Conservation (phyloP, 2,113 vertebrate genomes). For the Aegypius monachus region DNA sequence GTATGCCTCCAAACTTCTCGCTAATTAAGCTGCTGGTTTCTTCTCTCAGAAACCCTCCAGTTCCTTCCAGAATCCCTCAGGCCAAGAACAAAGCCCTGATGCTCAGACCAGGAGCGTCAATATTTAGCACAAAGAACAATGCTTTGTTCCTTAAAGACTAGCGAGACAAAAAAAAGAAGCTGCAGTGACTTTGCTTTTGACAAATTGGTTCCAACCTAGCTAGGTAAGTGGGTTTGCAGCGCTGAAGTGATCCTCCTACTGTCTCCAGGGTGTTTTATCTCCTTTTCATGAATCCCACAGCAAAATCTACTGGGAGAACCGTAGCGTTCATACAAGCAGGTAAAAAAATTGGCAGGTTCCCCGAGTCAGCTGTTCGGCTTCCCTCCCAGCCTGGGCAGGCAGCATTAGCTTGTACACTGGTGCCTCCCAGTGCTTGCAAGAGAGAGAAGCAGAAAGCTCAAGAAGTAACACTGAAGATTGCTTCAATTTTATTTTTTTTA, state of each 20-base stretch:
- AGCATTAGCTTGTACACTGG: background rate
- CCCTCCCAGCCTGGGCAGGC: background rate
- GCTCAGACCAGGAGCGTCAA: background rate
- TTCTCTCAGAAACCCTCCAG: background rate
- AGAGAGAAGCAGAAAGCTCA: background rate
- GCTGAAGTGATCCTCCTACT: background rate
- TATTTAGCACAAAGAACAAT: background rate
- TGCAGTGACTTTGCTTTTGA: background rate
- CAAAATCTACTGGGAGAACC: background rate
- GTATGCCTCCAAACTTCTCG: background rate
- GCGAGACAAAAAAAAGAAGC: background rate
- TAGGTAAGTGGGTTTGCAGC: background rate
- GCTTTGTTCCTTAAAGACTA: background rate
- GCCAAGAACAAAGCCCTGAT: background rate
- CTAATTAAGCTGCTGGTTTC: background rate
- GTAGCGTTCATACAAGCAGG: fast-evolving
- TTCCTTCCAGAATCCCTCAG: background rate
- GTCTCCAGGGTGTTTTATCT: background rate
- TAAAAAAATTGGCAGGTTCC: background rate
- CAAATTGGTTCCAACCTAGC: background rate
- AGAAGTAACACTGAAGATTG: fast-evolving
- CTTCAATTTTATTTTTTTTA: background rate
- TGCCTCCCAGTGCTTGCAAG: constrained; percentile 33
- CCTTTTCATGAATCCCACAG: background rate
- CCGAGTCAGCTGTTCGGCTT: background rate